Evolutionary conservation across 2,888 invertebrate species (phyloP).

Genomic region (Exephanes ischioxanthus): DNA sequence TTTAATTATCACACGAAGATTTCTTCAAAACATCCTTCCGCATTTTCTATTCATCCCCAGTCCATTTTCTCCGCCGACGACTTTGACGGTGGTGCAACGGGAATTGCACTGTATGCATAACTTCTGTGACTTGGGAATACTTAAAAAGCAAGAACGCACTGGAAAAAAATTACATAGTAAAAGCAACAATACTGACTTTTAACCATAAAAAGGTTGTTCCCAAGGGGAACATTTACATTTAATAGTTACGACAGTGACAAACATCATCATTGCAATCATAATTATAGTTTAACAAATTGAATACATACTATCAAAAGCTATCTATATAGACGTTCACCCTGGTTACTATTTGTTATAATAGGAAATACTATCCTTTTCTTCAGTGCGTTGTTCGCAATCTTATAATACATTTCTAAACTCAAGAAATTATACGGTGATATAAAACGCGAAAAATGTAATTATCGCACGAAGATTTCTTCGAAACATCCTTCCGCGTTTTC

Average conservation of each 20-base stretch:
- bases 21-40: neutral
- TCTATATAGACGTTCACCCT: no score
- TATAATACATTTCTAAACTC: no score
- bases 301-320: no score
- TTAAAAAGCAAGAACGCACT: neutral
- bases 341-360: no score
- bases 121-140: slow-evolving; percentile 29
- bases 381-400: no score
- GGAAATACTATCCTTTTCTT: no score
- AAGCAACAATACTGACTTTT: no score
- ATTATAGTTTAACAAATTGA: no score
- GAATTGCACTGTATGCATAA: neutral
- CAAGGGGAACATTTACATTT: no score
- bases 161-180: neutral
- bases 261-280: no score
- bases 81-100: neutral
- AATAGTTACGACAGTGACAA: no score
- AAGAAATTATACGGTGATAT: no score
- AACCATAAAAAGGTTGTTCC: neutral
- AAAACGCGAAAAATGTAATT: neutral
- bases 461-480: neutral
- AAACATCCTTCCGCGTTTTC: neutral
- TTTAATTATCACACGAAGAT: neutral
- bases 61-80: neutral
- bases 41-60: neutral